phyloP scores from a whole-genome alignment of 2,113 vertebrate species.

The Cichladusa arquata region DNA sequence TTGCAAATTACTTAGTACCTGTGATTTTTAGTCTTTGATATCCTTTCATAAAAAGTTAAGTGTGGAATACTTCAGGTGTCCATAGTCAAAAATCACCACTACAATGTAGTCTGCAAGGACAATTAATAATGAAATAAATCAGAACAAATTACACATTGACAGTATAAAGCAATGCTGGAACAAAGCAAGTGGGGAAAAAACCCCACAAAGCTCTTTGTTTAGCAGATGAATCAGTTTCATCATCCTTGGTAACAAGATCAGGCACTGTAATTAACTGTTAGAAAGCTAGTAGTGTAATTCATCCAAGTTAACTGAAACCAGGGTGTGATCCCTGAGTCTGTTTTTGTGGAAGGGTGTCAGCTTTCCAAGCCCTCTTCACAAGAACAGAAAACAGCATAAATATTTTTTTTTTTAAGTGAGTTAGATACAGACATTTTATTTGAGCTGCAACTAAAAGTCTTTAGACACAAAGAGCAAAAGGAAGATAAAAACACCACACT shows the following conservation, averaged over 20 bases:
- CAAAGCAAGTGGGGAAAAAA: background rate
- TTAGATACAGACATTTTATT: background rate
- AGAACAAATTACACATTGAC: background rate
- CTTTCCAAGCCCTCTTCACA: background rate
- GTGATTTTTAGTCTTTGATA: background rate
- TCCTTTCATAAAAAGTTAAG: background rate
- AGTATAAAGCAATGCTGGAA: background rate
- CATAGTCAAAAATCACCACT: background rate
- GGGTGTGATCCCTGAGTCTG: background rate
- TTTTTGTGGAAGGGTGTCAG: background rate
- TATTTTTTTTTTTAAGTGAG: background rate
- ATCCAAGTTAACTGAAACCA: constrained; percentile 40
- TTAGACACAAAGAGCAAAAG: background rate
- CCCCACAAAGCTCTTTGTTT: background rate
- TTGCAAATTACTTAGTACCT: background rate
- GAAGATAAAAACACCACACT: background rate
- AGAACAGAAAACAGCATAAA: background rate
- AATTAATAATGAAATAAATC: constrained; percentile 5
- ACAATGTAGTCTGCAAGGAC: background rate
- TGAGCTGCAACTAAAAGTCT: background rate
- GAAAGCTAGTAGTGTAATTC: constrained; percentile 2
- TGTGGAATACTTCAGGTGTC: background rate
- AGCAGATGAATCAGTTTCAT: constrained; percentile 29
- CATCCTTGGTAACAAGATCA: constrained; percentile 23
- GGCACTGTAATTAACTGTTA: constrained; percentile 25